phyloP scores from a whole-genome alignment of 1,140 invertebrate species.

The Callitettix versicolor region DNA sequence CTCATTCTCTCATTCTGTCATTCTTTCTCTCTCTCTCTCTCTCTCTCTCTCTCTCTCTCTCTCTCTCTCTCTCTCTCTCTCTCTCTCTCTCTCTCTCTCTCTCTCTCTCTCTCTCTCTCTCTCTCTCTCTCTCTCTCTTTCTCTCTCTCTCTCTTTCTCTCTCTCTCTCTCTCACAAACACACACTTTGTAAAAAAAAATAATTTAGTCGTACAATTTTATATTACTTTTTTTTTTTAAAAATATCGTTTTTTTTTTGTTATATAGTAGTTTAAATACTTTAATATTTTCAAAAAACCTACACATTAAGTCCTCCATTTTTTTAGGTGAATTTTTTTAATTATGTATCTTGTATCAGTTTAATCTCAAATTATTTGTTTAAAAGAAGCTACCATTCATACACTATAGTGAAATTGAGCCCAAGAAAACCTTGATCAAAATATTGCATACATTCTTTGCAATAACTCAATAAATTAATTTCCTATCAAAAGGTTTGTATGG shows the following conservation, averaged over 20 bases:
- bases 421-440: too few species aligned
- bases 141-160: not conserved
- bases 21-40: too few species aligned
- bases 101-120: not conserved
- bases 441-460: too few species aligned
- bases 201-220: not conserved
- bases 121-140: not conserved
- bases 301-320: too few species aligned
- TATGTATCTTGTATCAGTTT: too few species aligned
- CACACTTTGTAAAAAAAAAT: not conserved
- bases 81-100: not conserved
- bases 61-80: not conserved
- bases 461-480: too few species aligned
- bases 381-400: too few species aligned
- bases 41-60: slow-evolving; percentile 1
- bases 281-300: too few species aligned
- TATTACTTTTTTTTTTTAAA: not conserved
- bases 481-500: too few species aligned
- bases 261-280: slow-evolving; percentile 4
- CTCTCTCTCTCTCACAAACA: not conserved
- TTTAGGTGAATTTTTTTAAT: too few species aligned
- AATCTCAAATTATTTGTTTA: too few species aligned
- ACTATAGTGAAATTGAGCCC: too few species aligned
- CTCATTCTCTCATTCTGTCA: not conserved
- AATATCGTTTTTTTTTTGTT: not conserved